Evolutionary conservation across 2,797 vertebrate genomes (phyloP), one percentile per base, ranked within the genome.

Genomic region (Pyrocephalus nanus): DNA sequence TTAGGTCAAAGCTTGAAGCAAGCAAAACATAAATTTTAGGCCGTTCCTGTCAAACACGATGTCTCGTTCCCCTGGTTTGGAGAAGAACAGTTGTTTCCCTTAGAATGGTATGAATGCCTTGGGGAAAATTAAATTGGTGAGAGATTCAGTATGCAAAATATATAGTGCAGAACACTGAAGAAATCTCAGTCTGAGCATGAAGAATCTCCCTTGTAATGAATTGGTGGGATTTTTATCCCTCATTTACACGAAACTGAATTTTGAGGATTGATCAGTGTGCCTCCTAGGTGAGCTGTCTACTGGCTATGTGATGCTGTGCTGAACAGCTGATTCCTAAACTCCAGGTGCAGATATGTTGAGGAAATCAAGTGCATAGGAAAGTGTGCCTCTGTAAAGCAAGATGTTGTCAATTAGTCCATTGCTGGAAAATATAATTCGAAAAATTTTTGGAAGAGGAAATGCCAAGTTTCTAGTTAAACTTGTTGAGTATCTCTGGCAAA

Each of bases 1-100:
- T 97, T 95, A 64, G 97, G 97, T 97, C 91, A 89, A 93, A 97
- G 96, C 97, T 96, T 57, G 96, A 97, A 97, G 73, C 38, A 84
- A 95, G 87, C 48, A 92, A 91, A 93, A 93, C 88, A 90, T 97
- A 97, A 96, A 98, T 97, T 95, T 96, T 93, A 94, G 86, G 87
- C 84, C 78, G 84, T 97, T 97, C 93, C 91, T 96, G 94, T 97
- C 96, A 97, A 95, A 95, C 53, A 72, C 0, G 5, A 86, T 87
- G 93, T 86, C 95, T 96, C 3, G 34, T 96, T 97, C 88, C 92
- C 96, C 96, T 76, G 67, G 96, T 97, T 97, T 97, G 77, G 93
- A 96, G 96, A 84, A 85, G 76, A 74, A 88, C 77, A 93, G 89
- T 80, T 96, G 82, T 87, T 94, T 92, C 94, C 55, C 67, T 73